Base-by-base conservation (phyloP, 2,113 vertebrate genomes). In the Columbina picui region DNA sequence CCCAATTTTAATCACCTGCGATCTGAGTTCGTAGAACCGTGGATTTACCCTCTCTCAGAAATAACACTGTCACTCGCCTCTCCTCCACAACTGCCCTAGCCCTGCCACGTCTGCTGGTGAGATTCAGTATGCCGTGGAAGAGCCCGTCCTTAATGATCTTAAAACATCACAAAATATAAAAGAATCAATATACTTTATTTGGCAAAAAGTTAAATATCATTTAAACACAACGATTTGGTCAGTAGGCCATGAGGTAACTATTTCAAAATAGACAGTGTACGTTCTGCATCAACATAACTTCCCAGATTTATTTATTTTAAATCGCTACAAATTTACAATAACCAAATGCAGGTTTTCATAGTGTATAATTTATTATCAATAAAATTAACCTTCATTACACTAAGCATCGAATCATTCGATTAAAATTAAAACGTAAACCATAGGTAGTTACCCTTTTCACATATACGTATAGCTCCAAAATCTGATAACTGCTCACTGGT, bases 211-310 rank as follows among this genome's bases (percentile, higher is more conserved):
- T 98, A 98, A 98, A 98, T 99, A 98, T 98, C 93, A 98, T 98
- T 98, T 98, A 96, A 98, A 99, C 98, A 98, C 98, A 99, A 98
- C 93, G 94, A 98, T 98, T 98, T 98, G 99, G 98, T 98, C 99
- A 98, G 97, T 98, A 98, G 98, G 98, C 98, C 98, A 98, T 98
- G 99, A 99, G 99, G 99, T 99, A 99, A 99, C 98, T 98, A 97
- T 98, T 98, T 97, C 97, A 98, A 98, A 98, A 98, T 97, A 98
- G 98, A 98, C 98, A 99, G 96, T 97, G 97, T 98, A 95, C 20
- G 93, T 97, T 98, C 95, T 97, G 96, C 92, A 97, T 68, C 91
- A 90, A 97, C 93, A 98, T 90, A 97, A 97, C 94, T 94, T 87
- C 95, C 96, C 96, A 75, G 96, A 91, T 94, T 97, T 76, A 70